phyloP scores from a whole-genome alignment of 2,888 invertebrate species.

The Pachliopta kotzebuea region DNA sequence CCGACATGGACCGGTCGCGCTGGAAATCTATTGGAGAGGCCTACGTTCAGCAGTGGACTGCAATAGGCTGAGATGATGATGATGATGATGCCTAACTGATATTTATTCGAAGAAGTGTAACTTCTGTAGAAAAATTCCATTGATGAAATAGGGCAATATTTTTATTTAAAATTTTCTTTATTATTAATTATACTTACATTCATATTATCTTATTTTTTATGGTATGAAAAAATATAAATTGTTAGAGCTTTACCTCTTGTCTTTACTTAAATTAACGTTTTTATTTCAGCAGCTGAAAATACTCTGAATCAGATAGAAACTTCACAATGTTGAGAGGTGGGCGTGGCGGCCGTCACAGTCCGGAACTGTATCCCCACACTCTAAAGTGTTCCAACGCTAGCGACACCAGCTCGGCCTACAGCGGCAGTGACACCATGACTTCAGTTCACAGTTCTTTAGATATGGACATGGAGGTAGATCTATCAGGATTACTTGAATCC shows the following conservation, averaged over 20 bases:
- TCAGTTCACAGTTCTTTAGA: slow-evolving; percentile 92
- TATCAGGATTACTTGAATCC: slow-evolving; percentile 96
- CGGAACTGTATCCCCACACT: slow-evolving; percentile 92
- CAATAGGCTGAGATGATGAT: too few species aligned
- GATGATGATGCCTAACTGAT: too few species aligned
- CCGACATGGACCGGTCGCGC: too few species aligned
- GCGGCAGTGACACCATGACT: slow-evolving; percentile 97
- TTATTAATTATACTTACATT: too few species aligned
- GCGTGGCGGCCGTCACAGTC: slow-evolving; percentile 82
- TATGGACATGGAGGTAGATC: slow-evolving; percentile 91
- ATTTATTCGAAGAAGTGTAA: too few species aligned
- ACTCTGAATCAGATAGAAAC: slow-evolving; percentile 55
- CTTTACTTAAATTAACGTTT: slow-evolving; percentile 19
- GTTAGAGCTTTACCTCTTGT: not conserved
- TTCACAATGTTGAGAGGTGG: slow-evolving; percentile 81
- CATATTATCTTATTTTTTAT: too few species aligned
- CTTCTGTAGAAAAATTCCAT: too few species aligned
- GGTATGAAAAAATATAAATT: not conserved
- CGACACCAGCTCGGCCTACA: slow-evolving; percentile 97
- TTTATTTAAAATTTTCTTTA: too few species aligned
- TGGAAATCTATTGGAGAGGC: too few species aligned
- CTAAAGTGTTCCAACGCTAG: slow-evolving; percentile 88
- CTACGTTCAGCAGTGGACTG: too few species aligned
- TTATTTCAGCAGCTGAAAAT: slow-evolving; percentile 66
- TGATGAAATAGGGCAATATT: too few species aligned